A percentile compares a stretch with the other conserved stretches of the same genome.
Conservation (phyloP, 2,797 vertebrate genomes). For the Rhyacichthys aspro region DNA sequence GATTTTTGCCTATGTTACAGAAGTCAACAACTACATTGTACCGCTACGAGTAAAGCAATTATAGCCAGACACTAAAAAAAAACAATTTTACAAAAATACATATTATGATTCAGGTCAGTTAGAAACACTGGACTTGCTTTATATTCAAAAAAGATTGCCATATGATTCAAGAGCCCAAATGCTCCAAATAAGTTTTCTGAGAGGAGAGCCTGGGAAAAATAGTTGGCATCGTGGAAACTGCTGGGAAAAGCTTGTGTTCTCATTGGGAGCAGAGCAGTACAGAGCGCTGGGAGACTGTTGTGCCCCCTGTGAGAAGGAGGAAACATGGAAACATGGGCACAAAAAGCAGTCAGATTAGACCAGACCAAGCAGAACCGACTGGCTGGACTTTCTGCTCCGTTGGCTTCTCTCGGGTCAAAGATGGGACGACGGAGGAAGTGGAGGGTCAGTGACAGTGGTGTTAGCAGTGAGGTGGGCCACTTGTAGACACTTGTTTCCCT, state of each 20-base stretch:
- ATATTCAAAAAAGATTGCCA: conserved; percentile 44
- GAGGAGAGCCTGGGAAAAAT: conserved; percentile 75
- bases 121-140: conserved; percentile 42
- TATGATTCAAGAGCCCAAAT: conserved; percentile 56
- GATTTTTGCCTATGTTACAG: no score
- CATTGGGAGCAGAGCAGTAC: conserved; percentile 56
- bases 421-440: conserved; percentile 51
- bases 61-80: no score
- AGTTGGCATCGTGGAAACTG: conserved; percentile 58
- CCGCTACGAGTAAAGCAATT: no score
- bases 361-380: conserved; percentile 45
- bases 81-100: not conserved
- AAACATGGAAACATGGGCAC: conserved; percentile 53
- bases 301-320: conserved; percentile 52
- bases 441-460: conserved; percentile 35
- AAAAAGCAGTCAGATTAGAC: conserved; percentile 44
- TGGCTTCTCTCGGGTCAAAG: conserved; percentile 47
- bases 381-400: conserved; percentile 28
- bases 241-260: conserved; percentile 70
- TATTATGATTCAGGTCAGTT: conserved; percentile 1
- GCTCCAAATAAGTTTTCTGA: conserved; percentile 68
- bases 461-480: conserved; percentile 28
- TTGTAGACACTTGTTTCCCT: conserved; percentile 27
- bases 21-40: no score
- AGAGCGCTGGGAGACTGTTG: conserved; percentile 52